Base-by-base conservation (phyloP, 2,797 vertebrate genomes). In the Schizopygopsis malacanthus region DNA sequence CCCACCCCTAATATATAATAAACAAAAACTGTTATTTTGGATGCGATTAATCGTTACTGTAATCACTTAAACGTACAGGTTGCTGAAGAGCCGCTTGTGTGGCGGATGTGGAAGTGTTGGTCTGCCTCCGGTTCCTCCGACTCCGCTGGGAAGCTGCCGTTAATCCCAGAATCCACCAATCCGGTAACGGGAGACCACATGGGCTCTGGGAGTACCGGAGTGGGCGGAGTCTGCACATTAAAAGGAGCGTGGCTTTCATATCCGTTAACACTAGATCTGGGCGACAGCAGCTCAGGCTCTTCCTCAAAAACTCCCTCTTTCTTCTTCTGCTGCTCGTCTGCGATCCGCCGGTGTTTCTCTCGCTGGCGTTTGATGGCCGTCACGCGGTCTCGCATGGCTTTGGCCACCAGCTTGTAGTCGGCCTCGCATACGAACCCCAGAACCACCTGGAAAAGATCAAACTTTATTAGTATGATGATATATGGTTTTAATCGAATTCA, bases 401-500 rank as follows among this genome's bases (percentile, higher is more conserved):
- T 97, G 91, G 97, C 97, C 87, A 99, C 97, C 22, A 97, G 94
- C 90, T 99, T 99, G 93, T 98, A 99, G 93, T 99, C 98, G 0
- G 95, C 97, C 92, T 99, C 98, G 0, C 95, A 98, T 83, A 99
- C 96, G 11, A 99, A 97, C 80, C 97, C 97, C 65, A 98, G 95
- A 59, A 97, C 95, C 7, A 99, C 98, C 98, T 99, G 93, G 77
- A 12, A 63, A 20, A 77, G 43, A 71, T 43, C 12, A n/a, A 22
- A 70, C 1, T 10, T 16, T 10, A 1, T 73, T 0, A 70, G 39
- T 22, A 3, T 12, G 4, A n/a, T 20, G 39, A 69, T 22, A 13
- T n/a, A 43, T 3, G 2, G 2, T n/a, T n/a, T n/a, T 1, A n/a
- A 1, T 70, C 20, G 2, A 12, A 43, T 43, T 43, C 20, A 71